Percentiles rank a stretch among this genome's conserved stretches.
Evolutionary conservation across 1,140 invertebrate genomes (phyloP).

Genomic region (Megalopta genalis): DNA sequence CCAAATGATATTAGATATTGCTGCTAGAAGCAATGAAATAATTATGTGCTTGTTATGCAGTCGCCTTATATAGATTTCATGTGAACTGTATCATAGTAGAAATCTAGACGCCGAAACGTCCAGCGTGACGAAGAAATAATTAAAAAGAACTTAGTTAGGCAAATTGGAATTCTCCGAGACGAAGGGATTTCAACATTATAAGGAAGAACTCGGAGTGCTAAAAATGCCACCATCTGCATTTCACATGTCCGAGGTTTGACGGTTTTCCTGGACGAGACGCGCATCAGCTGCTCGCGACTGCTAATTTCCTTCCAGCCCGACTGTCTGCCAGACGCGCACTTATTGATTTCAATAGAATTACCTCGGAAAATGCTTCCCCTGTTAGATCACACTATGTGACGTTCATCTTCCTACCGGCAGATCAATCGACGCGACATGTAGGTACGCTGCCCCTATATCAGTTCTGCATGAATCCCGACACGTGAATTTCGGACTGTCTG

Average conservation of each 20-base stretch:
- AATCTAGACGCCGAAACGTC: neutral
- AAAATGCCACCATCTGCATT: constrained; percentile 5
- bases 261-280: constrained; percentile 19
- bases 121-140: neutral
- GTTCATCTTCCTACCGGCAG: neutral
- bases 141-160: neutral
- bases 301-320: constrained; percentile 58
- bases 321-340: constrained; percentile 33
- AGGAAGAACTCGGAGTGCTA: neutral
- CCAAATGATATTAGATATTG: too few species aligned
- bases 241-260: neutral
- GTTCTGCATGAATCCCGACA: neutral
- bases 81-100: too few species aligned
- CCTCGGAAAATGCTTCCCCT: neutral
- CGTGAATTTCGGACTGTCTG: neutral
- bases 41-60: too few species aligned
- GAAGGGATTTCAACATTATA: neutral
- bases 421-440: neutral
- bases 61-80: too few species aligned
- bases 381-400: neutral
- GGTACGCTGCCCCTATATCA: neutral
- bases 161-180: neutral
- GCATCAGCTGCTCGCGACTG: constrained; percentile 50
- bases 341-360: constrained; percentile 31
- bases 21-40: too few species aligned